Evolutionary conservation across 2,888 invertebrate species (phyloP), one percentile per base, ranked within the genome.

Genomic region (Cartodere bifasciata): DNA sequence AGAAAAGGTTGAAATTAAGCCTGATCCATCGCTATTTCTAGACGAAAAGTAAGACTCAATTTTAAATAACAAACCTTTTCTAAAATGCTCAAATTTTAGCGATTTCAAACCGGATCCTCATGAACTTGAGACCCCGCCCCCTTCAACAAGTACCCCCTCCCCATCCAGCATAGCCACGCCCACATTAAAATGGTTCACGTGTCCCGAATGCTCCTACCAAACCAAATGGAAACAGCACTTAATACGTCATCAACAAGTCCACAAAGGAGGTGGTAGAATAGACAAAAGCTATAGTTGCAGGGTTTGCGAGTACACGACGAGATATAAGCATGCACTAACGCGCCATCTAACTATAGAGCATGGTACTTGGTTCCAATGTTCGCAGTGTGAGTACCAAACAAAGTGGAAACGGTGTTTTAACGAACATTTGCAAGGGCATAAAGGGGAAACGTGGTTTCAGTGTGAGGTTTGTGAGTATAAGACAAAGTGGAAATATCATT

Each of bases 171-270:
- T n/a, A n/a, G n/a, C n/a, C n/a, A n/a, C n/a, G n/a, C n/a, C n/a
- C n/a, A n/a, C 13, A 13, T 4, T 25, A 4, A 5, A 5, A 14
- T 25, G 26, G 26, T n/a, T 13, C 12, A 25, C 6, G 5, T 25
- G 26, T 25, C 13, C 12, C 4, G 12, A 4, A 4, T 25, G 26
- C 14, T 25, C 26, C 4, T 25, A 25, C 12, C 13, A 25, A 4
- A 11, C 26, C 13, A 25, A 25, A 25, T 25, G 26, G 26, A 25
- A 25, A 12, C 26, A 25, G 9, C 26, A 25, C 13, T 13, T 25
- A n/a, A 14, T 13, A 25, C 12, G 26, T 13, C 26, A 25, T 12
- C 12, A 25, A 25, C 26, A 25, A 25, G 13, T 25, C 12, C 26
- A 25, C 12, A 12, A 11, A 25, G 12, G 13, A n/a, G 12, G n/a